Evolutionary conservation across 2,888 invertebrate genomes (phyloP).

Genomic region (Campopleginae sp.): DNA sequence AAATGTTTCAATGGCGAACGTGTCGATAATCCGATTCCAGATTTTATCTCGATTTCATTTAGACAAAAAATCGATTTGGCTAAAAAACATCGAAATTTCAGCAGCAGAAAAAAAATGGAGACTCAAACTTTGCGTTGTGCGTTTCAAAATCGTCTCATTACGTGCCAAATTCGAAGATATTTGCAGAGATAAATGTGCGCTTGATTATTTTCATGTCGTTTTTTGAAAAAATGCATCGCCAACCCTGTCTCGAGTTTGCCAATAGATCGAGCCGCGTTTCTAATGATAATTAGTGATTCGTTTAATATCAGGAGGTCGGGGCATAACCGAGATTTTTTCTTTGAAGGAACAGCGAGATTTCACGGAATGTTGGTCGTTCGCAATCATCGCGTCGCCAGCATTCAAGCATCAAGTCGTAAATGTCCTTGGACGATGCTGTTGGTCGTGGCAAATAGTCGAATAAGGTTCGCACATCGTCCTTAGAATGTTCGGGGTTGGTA

Average conservation of each 20-base stretch:
- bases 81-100: neutral
- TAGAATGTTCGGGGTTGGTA: conserved; percentile 70
- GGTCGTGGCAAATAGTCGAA: conserved; percentile 89
- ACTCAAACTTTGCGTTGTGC: no score
- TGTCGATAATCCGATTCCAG: neutral
- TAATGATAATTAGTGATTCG: neutral
- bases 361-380: conserved; percentile 91
- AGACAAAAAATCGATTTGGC: no score
- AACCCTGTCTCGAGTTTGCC: conserved; percentile 14
- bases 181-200: neutral
- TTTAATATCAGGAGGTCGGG: conserved; percentile 84
- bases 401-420: conserved; percentile 93
- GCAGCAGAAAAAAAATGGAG: no score
- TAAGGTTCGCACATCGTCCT: conserved; percentile 75
- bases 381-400: conserved; percentile 93
- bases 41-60: neutral
- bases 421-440: conserved; percentile 90
- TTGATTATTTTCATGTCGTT: neutral
- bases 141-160: neutral
- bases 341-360: conserved; percentile 93
- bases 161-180: neutral
- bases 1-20: no score
- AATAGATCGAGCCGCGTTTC: conserved; percentile 31
- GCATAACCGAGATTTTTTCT: conserved; percentile 88
- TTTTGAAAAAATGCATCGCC: conserved; percentile 33